These are phyloP conservation scores for Cantharis rustica DNA, from an alignment of 2,888 invertebrate species.

Conservation along the genomic window DNA sequence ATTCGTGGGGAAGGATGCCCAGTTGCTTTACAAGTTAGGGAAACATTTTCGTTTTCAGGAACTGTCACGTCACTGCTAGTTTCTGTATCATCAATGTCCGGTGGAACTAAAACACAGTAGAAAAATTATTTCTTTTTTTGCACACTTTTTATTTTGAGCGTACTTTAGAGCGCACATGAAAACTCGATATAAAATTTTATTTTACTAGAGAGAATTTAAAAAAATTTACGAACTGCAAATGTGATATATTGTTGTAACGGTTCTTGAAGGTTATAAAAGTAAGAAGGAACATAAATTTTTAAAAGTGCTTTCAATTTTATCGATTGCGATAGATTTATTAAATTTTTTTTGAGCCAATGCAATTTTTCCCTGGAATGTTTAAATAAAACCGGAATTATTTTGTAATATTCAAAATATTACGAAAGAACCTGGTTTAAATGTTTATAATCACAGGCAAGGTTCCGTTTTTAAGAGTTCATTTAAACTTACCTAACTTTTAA, in stretches of 20 bases:
- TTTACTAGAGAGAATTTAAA: neutral
- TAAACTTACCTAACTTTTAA: no score
- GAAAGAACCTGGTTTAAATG: neutral
- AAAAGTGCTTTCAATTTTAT: neutral
- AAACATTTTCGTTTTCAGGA: slow-evolving; percentile 65
- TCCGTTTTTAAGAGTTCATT: neutral
- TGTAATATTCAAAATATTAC: neutral
- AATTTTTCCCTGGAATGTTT: neutral
- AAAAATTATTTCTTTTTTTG: neutral
- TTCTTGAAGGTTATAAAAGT: neutral
- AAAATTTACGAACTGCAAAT: neutral
- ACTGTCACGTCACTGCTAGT: slow-evolving; percentile 66
- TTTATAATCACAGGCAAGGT: neutral
- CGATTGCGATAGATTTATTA: neutral
- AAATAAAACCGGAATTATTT: neutral
- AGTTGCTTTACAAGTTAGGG: slow-evolving; percentile 62
- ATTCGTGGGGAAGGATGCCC: slow-evolving; percentile 65
- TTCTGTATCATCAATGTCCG: slow-evolving; percentile 64
- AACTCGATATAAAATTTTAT: neutral
- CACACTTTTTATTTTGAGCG: neutral
- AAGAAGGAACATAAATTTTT: neutral
- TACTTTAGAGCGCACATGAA: neutral
- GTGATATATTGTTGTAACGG: neutral
- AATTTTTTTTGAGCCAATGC: neutral
- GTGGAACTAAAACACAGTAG: slow-evolving; percentile 59